These are phyloP conservation scores for Coboldia fuscipes DNA, from an alignment of 1,140 invertebrate genomes.

Conservation along the genomic window DNA sequence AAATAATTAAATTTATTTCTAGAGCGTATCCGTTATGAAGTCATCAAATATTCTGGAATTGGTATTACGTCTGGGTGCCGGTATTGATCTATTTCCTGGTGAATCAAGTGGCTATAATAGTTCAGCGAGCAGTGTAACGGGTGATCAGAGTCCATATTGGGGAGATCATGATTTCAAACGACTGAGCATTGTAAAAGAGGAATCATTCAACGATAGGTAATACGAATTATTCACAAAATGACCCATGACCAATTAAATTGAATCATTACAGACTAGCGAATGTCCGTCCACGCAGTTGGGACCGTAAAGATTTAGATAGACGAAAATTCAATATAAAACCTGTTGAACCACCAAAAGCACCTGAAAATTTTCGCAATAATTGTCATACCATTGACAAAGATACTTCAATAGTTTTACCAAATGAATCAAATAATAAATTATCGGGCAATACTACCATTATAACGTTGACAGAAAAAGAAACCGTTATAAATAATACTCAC, in stretches of 20 bases:
- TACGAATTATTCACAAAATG: slow-evolving; percentile 21
- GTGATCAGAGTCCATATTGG: slow-evolving; percentile 41
- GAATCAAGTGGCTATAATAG: slow-evolving; percentile 63
- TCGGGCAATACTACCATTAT: slow-evolving; percentile 39
- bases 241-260: slow-evolving; percentile 8
- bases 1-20: slow-evolving; percentile 7
- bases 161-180: slow-evolving; percentile 29
- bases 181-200: slow-evolving; percentile 43
- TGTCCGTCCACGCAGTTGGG: slow-evolving; percentile 25
- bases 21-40: slow-evolving; percentile 59
- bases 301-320: slow-evolving; percentile 10
- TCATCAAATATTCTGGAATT: slow-evolving; percentile 48
- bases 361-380: not conserved
- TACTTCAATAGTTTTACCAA: not conserved
- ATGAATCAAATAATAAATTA: slow-evolving; percentile 9
- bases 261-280: slow-evolving; percentile 16
- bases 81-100: slow-evolving; percentile 50
- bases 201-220: slow-evolving; percentile 20
- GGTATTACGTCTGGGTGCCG: slow-evolving; percentile 45
- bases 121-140: slow-evolving; percentile 51
- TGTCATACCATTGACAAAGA: not conserved
- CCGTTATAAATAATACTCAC: slow-evolving; percentile 37
- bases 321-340: not conserved
- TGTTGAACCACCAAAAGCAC: not conserved
- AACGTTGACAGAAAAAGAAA: slow-evolving; percentile 39